Evolutionary conservation across 1,140 invertebrate genomes (phyloP).

Genomic region (Cardiocondyla obscurior): DNA sequence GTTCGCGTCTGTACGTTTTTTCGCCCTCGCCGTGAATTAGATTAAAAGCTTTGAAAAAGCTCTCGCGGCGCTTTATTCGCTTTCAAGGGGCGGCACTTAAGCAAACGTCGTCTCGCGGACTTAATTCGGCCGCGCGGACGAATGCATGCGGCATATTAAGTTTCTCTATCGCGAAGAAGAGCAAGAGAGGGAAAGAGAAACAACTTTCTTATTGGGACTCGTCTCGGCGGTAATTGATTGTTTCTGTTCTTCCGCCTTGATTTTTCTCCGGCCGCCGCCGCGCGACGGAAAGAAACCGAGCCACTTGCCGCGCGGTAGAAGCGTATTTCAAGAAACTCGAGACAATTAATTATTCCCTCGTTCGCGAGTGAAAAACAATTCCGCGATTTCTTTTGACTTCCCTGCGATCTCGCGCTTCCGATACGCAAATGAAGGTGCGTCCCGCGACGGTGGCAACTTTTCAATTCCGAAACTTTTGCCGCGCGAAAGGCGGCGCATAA

Average conservation of each 20-base stretch:
- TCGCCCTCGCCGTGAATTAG: neutral
- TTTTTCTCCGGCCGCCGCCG: slow-evolving; percentile 10
- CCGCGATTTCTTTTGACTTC: slow-evolving; percentile 42
- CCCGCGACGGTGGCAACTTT: neutral
- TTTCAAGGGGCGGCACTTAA: neutral
- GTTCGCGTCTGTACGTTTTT: neutral
- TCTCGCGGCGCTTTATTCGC: neutral
- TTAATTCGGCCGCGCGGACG: slow-evolving; percentile 20
- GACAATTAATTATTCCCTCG: slow-evolving; percentile 52
- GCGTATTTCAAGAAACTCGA: slow-evolving; percentile 45
- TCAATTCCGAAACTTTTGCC: slow-evolving; percentile 24
- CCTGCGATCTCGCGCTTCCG: neutral
- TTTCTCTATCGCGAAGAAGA: slow-evolving; percentile 30
- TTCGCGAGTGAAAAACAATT: slow-evolving; percentile 52
- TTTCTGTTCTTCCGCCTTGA: slow-evolving; percentile 40
- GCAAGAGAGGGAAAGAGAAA: slow-evolving; percentile 26
- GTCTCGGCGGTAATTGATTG: slow-evolving; percentile 43
- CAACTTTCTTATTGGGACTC: slow-evolving; percentile 42
- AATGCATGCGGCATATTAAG: slow-evolving; percentile 36
- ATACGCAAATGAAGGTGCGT: slow-evolving; percentile 34
- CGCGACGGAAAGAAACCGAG: neutral
- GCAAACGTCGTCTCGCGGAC: slow-evolving; percentile 22
- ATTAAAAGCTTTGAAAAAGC: slow-evolving; percentile 6
- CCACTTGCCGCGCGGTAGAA: neutral
- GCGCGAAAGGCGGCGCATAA: neutral